phyloP scores from a whole-genome alignment of 2,113 vertebrate genomes.

The Oreocharis arfaki region DNA sequence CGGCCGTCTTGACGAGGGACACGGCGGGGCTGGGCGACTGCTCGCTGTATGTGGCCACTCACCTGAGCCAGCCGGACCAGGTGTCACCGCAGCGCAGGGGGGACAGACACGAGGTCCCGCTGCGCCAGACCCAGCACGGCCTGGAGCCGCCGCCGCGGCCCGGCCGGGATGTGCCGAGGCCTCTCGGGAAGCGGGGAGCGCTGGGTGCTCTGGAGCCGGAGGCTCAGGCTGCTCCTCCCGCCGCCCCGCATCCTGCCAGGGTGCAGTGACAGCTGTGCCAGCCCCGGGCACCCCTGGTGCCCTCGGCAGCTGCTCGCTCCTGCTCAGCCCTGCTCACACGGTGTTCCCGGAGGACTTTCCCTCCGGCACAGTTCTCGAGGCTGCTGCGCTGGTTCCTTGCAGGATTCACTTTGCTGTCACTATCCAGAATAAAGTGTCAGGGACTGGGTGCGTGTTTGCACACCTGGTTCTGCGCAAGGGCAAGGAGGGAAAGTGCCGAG shows the following conservation, averaged over 20 bases:
- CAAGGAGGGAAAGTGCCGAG: not conserved
- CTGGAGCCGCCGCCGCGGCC: not conserved
- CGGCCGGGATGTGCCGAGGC: not conserved
- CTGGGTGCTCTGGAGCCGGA: not conserved
- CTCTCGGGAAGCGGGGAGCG: rapidly evolving
- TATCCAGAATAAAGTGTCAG: not conserved
- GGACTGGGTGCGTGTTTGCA: rapidly evolving
- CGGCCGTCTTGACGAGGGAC: not conserved
- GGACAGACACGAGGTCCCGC: not conserved
- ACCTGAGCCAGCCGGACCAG: slow-evolving; percentile 74
- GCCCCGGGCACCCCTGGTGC: rapidly evolving
- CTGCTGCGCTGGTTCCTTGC: rapidly evolving
- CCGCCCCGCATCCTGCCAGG: not conserved
- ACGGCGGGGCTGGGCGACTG: slow-evolving; percentile 53
- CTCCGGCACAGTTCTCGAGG: not conserved
- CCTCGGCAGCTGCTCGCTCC: not conserved
- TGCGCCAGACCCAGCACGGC: not conserved
- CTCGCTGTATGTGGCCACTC: slow-evolving; percentile 76
- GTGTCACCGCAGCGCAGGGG: not conserved
- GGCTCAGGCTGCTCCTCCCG: not conserved
- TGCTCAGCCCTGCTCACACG: not conserved
- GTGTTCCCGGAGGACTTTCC: not conserved
- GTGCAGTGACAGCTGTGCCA: not conserved
- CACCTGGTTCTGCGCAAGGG: not conserved
- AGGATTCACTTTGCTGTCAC: not conserved